These are phyloP conservation scores for Phrynocephalus vlangalii DNA, from an alignment of 2,797 vertebrate genomes.

Conservation along the genomic window DNA sequence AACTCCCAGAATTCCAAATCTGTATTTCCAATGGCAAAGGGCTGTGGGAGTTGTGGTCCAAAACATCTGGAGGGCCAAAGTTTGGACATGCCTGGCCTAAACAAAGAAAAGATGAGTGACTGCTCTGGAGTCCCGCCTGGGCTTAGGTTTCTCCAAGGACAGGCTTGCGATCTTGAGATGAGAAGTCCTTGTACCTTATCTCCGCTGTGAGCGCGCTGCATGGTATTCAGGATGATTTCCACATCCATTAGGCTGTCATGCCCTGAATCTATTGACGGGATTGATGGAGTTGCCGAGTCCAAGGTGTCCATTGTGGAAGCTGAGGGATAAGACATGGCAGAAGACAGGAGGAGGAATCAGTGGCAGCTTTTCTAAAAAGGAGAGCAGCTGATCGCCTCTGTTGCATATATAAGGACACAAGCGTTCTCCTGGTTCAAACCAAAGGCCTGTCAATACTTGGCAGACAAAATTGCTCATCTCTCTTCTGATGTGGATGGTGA, in stretches of 20 bases:
- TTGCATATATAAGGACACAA: background rate
- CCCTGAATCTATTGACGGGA: background rate
- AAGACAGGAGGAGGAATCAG: background rate
- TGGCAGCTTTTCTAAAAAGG: background rate
- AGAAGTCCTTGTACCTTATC: constrained; percentile 5
- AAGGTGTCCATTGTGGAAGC: background rate
- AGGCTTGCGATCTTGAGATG: background rate
- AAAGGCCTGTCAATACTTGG: too few relatives aligned
- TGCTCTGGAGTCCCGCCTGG: background rate
- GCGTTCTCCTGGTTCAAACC: background rate
- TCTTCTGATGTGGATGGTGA: too few relatives aligned
- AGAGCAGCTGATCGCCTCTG: background rate
- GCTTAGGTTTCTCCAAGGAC: background rate
- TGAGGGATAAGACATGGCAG: background rate
- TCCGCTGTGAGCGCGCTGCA: background rate
- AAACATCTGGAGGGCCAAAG: too few relatives aligned
- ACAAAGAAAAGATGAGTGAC: background rate
- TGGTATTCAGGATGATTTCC: constrained; percentile 14
- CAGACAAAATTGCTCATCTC: too few relatives aligned
- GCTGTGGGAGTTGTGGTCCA: too few relatives aligned
- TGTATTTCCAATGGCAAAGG: too few relatives aligned
- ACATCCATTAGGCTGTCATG: background rate
- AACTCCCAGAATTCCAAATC: too few relatives aligned
- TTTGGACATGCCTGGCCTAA: too few relatives aligned
- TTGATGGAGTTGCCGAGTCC: background rate